Conservation (phyloP, 2,888 invertebrate genomes). For the Oscheius sp. region DNA sequence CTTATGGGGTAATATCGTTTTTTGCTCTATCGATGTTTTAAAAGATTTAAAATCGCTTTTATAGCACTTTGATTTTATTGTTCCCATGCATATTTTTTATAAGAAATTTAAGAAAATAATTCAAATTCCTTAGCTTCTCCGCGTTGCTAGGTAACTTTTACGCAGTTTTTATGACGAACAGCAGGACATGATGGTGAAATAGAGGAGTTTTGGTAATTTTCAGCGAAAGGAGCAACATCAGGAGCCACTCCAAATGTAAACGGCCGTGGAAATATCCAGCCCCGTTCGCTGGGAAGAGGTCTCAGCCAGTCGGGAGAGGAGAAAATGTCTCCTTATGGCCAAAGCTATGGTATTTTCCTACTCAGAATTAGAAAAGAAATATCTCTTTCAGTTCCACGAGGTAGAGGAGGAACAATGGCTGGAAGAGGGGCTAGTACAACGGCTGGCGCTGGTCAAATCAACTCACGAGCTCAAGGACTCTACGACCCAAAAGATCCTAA, state of each 20-base stretch:
- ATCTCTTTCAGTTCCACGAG: constrained; percentile 38
- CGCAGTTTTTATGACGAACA: too few relatives aligned
- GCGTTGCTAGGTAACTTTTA: too few relatives aligned
- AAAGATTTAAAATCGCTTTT: too few relatives aligned
- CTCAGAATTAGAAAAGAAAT: neutral
- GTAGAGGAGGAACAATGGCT: constrained; percentile 39
- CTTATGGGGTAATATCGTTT: neutral
- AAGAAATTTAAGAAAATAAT: too few relatives aligned
- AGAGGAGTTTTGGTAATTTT: neutral
- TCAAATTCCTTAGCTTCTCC: too few relatives aligned
- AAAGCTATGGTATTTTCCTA: constrained; percentile 4
- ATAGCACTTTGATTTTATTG: too few relatives aligned
- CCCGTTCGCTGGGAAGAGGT: constrained; percentile 1
- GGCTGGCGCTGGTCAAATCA: constrained; percentile 36
- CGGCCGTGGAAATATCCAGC: neutral
- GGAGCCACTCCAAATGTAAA: neutral
- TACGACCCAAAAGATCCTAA: constrained; percentile 45
- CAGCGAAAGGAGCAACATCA: neutral
- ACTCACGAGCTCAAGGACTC: constrained; percentile 58
- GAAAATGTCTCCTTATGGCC: neutral
- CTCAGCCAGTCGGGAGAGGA: neutral
- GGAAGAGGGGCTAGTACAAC: constrained; percentile 52
- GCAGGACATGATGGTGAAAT: neutral
- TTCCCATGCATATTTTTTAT: too few relatives aligned
- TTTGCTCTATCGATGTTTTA: too few relatives aligned